Evolutionary conservation across 2,888 invertebrate species (phyloP).

Genomic region (Ichneumoninae sp.): DNA sequence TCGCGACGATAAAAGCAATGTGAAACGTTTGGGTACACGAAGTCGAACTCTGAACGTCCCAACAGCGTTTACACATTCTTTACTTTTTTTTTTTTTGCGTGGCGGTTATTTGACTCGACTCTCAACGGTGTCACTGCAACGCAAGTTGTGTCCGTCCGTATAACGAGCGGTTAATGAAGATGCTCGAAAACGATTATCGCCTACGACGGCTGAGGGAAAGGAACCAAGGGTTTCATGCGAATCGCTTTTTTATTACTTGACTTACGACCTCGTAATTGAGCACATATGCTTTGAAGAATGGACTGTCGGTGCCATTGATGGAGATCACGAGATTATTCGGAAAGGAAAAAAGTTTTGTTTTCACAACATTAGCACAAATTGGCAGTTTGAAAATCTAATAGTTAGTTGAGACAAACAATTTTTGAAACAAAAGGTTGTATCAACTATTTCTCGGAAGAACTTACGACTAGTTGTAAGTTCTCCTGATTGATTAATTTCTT

Average conservation of each 20-base stretch:
- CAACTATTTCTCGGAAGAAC: too few relatives aligned
- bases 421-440: too few relatives aligned
- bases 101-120: background rate
- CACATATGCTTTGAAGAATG: slow-evolving; percentile 35
- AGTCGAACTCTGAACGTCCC: slow-evolving; percentile 6
- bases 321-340: background rate
- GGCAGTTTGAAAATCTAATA: background rate
- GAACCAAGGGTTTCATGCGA: slow-evolving; percentile 20
- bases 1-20: slow-evolving; percentile 39
- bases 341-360: background rate
- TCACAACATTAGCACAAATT: background rate
- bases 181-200: slow-evolving; percentile 52
- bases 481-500: background rate
- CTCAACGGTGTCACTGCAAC: slow-evolving; percentile 31
- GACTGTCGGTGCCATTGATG: background rate
- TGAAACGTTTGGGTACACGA: slow-evolving; percentile 41
- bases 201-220: slow-evolving; percentile 7
- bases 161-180: slow-evolving; percentile 63
- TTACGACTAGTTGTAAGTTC: too few relatives aligned
- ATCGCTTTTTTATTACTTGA: slow-evolving; percentile 55
- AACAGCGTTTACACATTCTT: background rate
- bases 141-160: slow-evolving; percentile 4
- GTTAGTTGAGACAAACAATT: too few relatives aligned
- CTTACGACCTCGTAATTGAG: slow-evolving; percentile 60
- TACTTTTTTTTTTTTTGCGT: slow-evolving; percentile 2